Conservation (phyloP, 2,888 invertebrate species). For the Arctia plantaginis region DNA sequence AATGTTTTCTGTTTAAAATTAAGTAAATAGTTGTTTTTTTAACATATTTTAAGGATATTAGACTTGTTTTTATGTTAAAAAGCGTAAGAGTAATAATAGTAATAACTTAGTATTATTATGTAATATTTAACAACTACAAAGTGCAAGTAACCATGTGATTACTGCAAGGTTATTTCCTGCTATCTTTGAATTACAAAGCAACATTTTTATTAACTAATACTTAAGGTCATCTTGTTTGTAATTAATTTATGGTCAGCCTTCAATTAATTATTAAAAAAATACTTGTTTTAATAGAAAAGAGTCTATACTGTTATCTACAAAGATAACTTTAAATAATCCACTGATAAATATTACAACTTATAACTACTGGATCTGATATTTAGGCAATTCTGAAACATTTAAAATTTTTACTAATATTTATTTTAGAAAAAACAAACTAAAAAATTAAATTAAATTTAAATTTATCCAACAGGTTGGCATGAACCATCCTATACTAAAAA, state of each 20-base stretch:
- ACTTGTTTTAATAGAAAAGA: neutral
- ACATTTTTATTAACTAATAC: constrained; percentile 13
- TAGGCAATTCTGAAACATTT: neutral
- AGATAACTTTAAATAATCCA: neutral
- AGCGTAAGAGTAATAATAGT: neutral
- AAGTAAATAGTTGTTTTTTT: neutral
- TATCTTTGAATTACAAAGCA: constrained; percentile 17
- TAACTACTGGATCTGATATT: neutral
- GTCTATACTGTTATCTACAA: neutral
- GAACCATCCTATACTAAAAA: constrained; percentile 94
- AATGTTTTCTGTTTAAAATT: neutral
- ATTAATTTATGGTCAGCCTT: constrained; percentile 9
- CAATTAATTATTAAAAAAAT: neutral
- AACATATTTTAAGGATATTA: neutral
- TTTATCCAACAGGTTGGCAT: constrained; percentile 88
- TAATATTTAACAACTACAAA: constrained; percentile 49
- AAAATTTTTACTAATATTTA: neutral
- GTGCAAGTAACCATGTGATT: constrained; percentile 40
- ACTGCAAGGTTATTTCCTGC: constrained; percentile 58
- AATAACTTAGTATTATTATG: constrained; percentile 45
- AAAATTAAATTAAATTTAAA: neutral
- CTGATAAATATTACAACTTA: neutral
- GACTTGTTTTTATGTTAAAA: neutral
- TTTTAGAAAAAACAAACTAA: neutral
- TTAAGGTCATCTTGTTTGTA: constrained; percentile 11